These are phyloP conservation scores for Pseudomyrmex concolor DNA, from an alignment of 1,140 invertebrate species.

Conservation along the genomic window DNA sequence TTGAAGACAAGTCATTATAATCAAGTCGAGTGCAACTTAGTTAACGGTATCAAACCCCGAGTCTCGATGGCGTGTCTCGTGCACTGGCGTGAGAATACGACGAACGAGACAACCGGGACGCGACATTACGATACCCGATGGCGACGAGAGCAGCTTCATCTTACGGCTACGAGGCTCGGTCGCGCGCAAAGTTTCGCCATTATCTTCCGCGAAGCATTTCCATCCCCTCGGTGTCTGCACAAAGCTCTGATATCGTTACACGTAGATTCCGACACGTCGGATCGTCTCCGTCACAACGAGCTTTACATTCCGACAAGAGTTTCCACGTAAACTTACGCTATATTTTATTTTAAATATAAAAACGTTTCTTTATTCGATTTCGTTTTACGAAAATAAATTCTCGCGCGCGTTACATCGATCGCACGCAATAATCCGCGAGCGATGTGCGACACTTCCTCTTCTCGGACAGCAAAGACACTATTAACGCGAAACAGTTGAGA, in stretches of 20 bases:
- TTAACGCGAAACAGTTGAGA: conserved; percentile 11
- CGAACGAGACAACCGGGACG: conserved; percentile 23
- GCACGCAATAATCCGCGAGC: no score
- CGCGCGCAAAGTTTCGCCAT: conserved; percentile 51
- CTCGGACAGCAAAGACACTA: neutral
- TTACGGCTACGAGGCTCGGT: conserved; percentile 40
- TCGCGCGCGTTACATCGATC: no score
- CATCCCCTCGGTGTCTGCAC: conserved; percentile 21
- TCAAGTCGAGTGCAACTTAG: conserved; percentile 75
- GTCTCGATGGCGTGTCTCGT: conserved; percentile 47
- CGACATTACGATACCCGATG: conserved; percentile 35
- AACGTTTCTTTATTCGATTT: no score
- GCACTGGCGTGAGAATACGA: conserved; percentile 46
- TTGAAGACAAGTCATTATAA: conserved; percentile 77
- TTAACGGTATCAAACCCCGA: conserved; percentile 73
- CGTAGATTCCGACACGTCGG: conserved; percentile 11
- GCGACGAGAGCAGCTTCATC: conserved; percentile 24
- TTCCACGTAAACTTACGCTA: no score
- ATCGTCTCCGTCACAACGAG: no score
- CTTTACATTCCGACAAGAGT: neutral
- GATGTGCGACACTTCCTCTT: no score
- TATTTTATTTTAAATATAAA: no score
- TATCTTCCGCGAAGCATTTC: conserved; percentile 11
- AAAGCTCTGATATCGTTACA: conserved; percentile 26
- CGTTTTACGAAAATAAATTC: no score